phyloP scores from a whole-genome alignment of 2,888 invertebrate genomes.

The Clusia tigrina region DNA sequence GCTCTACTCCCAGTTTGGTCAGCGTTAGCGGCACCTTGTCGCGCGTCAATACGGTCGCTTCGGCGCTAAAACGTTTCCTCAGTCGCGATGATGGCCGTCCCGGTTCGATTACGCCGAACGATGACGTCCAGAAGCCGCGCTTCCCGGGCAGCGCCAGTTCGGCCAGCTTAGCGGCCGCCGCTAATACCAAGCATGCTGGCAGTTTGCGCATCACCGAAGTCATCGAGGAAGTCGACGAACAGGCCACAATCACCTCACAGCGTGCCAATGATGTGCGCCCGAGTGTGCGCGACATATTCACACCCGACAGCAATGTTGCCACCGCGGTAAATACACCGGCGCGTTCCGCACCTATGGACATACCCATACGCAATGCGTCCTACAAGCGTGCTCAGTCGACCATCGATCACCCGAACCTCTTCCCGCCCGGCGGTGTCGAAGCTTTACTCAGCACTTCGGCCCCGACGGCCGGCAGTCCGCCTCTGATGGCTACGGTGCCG shows the following conservation, averaged over 20 bases:
- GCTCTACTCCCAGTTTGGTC: slow-evolving; percentile 64
- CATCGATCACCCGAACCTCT: slow-evolving; percentile 45
- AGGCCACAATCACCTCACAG: slow-evolving; percentile 80
- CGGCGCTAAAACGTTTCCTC: slow-evolving; percentile 78
- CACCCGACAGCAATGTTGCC: slow-evolving; percentile 57
- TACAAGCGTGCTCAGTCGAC: slow-evolving; percentile 59
- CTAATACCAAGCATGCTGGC: slow-evolving; percentile 49
- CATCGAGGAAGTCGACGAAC: slow-evolving; percentile 82
- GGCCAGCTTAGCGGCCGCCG: slow-evolving; percentile 51
- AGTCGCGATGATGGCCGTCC: slow-evolving; percentile 75
- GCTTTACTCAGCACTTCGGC: slow-evolving; percentile 60
- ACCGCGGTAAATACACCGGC: slow-evolving; percentile 64
- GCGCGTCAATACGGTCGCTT: slow-evolving; percentile 79
- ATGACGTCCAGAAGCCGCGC: slow-evolving; percentile 55
- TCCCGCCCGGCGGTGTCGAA: slow-evolving; percentile 63
- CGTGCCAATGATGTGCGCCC: slow-evolving; percentile 69
- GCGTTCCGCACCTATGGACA: slow-evolving; percentile 72
- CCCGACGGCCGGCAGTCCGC: slow-evolving; percentile 49
- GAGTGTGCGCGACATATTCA: slow-evolving; percentile 72
- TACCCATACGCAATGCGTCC: slow-evolving; percentile 65
- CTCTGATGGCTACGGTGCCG: slow-evolving; percentile 45
- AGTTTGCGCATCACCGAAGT: slow-evolving; percentile 75
- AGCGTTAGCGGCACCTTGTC: slow-evolving; percentile 69
- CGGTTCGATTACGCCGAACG: slow-evolving; percentile 61
- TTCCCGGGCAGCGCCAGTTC: slow-evolving; percentile 63